Conservation (phyloP, 2,797 vertebrate genomes). For the Bovichtus diacanthus region DNA sequence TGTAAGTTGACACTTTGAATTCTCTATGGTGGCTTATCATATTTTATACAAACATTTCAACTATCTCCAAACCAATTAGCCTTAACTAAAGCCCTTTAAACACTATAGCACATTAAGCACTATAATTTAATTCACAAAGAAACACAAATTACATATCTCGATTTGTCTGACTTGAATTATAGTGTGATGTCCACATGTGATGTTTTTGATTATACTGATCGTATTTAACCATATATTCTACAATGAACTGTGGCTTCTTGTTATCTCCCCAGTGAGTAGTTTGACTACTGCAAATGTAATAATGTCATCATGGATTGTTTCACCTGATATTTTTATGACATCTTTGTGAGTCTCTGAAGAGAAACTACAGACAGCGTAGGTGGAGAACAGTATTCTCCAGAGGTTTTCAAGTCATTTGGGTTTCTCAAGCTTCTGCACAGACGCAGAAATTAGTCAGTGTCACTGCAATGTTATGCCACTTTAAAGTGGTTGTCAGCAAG, state of each 20-base stretch:
- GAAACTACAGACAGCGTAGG: conserved; percentile 42
- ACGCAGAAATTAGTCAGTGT: conserved; percentile 39
- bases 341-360: conserved; percentile 37
- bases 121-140: no score
- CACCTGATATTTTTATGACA: conserved; percentile 48
- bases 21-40: no score
- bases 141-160: no score
- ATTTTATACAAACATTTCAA: no score
- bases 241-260: conserved; percentile 4
- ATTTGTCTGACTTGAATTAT: background rate
- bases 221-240: background rate
- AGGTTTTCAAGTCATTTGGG: conserved; percentile 35
- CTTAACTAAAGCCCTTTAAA: no score
- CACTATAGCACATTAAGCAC: no score
- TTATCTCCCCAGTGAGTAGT: conserved; percentile 17
- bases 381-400: conserved; percentile 50
- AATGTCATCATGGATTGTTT: conserved; percentile 69
- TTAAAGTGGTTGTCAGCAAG: conserved; percentile 30
- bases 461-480: conserved; percentile 35
- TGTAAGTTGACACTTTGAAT: no score
- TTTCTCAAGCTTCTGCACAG: conserved; percentile 37
- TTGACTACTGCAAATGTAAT: conserved; percentile 58
- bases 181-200: background rate
- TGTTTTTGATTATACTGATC: background rate
- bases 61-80: no score